A percentile compares a stretch with the other conserved stretches of the same genome.
phyloP scores from a whole-genome alignment of 2,797 vertebrate genomes.

The Falco cherrug region DNA sequence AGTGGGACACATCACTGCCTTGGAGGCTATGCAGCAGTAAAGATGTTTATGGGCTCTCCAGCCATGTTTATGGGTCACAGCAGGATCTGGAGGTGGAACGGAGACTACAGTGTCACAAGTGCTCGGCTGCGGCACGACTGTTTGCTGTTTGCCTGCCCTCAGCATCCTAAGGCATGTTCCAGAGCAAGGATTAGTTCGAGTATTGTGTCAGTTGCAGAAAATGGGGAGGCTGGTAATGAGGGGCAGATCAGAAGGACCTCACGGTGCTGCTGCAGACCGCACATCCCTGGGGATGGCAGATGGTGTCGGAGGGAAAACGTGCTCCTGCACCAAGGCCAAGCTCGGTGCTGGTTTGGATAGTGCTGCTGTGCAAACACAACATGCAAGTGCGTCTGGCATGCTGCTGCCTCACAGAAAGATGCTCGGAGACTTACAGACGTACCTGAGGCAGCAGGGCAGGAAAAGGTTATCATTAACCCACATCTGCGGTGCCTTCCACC shows the following conservation, averaged over 20 bases:
- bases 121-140: rapidly evolving
- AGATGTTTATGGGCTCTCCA: background rate
- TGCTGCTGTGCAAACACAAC: background rate
- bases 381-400: rapidly evolving
- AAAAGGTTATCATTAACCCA: background rate
- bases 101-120: background rate
- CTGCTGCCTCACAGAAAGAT: background rate
- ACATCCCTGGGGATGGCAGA: rapidly evolving
- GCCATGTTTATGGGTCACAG: background rate
- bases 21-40: background rate
- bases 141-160: background rate
- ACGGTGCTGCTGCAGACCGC: background rate
- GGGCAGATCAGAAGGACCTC: background rate
- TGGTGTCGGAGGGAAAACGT: rapidly evolving
- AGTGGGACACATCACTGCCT: background rate
- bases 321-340: rapidly evolving
- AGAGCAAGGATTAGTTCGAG: background rate
- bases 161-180: rapidly evolving
- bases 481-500: rapidly evolving
- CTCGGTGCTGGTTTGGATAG: rapidly evolving
- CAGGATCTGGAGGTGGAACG: background rate
- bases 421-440: background rate
- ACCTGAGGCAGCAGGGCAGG: background rate
- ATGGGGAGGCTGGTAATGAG: rapidly evolving
- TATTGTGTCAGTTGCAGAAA: rapidly evolving